Conservation (phyloP, 1,140 invertebrate genomes). For the Helicoverpa zea region DNA sequence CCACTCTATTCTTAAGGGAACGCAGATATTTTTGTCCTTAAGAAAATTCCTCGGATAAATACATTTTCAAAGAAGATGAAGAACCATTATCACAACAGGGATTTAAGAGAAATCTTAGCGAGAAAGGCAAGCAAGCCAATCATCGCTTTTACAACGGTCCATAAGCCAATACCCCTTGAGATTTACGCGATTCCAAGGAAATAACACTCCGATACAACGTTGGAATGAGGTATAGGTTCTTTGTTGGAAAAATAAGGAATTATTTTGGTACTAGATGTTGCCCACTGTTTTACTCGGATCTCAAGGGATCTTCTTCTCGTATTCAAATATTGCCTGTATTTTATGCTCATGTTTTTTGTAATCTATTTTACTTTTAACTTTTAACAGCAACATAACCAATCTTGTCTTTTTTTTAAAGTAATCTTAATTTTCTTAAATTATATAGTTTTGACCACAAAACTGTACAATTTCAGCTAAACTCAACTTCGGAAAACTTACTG, state of each 20-base stretch:
- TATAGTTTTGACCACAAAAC: too few relatives aligned
- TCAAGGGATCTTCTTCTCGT: too few relatives aligned
- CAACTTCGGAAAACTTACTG: too few relatives aligned
- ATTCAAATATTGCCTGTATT: too few relatives aligned
- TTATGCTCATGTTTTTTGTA: too few relatives aligned
- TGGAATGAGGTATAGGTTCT: neutral
- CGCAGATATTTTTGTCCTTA: neutral
- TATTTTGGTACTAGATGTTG: neutral
- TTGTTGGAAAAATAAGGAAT: neutral
- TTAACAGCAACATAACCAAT: too few relatives aligned
- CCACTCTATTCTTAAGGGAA: too few relatives aligned
- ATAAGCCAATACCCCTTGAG: slow-evolving; percentile 34
- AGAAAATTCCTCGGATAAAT: slow-evolving; percentile 12
- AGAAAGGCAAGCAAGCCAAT: slow-evolving; percentile 32
- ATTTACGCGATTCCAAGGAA: neutral
- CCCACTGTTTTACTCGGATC: neutral
- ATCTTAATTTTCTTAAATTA: too few relatives aligned
- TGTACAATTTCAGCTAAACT: too few relatives aligned
- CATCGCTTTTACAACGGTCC: slow-evolving; percentile 32
- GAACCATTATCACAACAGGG: slow-evolving; percentile 33
- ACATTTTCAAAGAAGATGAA: slow-evolving; percentile 16
- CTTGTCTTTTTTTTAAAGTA: too few relatives aligned
- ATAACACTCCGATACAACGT: neutral
- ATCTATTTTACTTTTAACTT: too few relatives aligned
- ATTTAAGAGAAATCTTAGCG: slow-evolving; percentile 27